A percentile compares a stretch with the other conserved stretches of the same genome.
Conservation (phyloP, 1,140 invertebrate genomes). For the Papilio xuthus region DNA sequence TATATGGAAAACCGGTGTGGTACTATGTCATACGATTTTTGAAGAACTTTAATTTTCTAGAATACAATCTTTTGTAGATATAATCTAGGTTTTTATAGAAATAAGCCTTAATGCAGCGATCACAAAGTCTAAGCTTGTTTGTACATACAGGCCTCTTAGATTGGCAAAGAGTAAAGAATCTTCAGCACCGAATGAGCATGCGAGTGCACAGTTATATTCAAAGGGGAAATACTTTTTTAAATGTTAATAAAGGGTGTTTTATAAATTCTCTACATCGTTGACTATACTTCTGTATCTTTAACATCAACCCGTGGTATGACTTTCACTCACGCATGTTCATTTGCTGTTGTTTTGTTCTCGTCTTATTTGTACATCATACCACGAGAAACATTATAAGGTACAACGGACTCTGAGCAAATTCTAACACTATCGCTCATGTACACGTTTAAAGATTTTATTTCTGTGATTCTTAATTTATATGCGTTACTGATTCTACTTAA, state of each 20-base stretch:
- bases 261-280: slow-evolving; percentile 38
- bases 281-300: slow-evolving; percentile 36
- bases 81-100: slow-evolving; percentile 23
- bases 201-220: slow-evolving; percentile 57
- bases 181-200: slow-evolving; percentile 72
- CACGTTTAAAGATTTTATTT: not conserved
- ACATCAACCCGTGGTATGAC: slow-evolving; percentile 38
- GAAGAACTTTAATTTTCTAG: not conserved
- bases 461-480: not conserved
- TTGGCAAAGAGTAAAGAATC: slow-evolving; percentile 51
- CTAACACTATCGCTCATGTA: slow-evolving; percentile 41
- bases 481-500: slow-evolving; percentile 22
- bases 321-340: slow-evolving; percentile 73
- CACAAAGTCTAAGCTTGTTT: slow-evolving; percentile 56
- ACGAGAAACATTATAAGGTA: slow-evolving; percentile 55
- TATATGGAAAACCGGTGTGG: slow-evolving; percentile 36
- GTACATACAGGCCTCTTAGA: slow-evolving; percentile 61
- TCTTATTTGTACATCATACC: slow-evolving; percentile 67
- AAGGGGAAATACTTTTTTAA: slow-evolving; percentile 30
- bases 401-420: slow-evolving; percentile 63
- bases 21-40: slow-evolving; percentile 22
- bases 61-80: slow-evolving; percentile 28
- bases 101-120: slow-evolving; percentile 39
- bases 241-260: slow-evolving; percentile 39
- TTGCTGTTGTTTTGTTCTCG: slow-evolving; percentile 67